Evolutionary conservation across 2,888 invertebrate genomes (phyloP).

Genomic region (Cerastis leucographa): DNA sequence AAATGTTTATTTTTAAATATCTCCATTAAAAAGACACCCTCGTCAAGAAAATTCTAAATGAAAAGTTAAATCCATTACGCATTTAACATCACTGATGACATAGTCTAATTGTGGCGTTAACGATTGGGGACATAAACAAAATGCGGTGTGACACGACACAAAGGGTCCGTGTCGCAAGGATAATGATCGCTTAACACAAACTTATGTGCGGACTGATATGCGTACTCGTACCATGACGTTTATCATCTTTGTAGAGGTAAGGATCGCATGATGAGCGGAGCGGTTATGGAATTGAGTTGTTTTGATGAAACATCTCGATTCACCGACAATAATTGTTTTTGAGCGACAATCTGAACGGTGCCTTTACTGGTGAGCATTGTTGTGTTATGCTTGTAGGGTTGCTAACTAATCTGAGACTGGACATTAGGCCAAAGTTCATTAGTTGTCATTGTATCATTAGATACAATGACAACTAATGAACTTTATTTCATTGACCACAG

Average conservation of each 20-base stretch:
- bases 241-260: constrained; percentile 7
- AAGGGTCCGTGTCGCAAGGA: neutral
- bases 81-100: neutral
- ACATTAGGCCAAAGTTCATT: no score
- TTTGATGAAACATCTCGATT: neutral
- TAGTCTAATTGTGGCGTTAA: constrained; percentile 6
- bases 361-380: neutral
- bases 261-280: neutral
- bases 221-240: neutral
- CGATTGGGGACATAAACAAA: constrained; percentile 32
- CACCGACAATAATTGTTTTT: neutral
- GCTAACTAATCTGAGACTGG: neutral
- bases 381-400: neutral
- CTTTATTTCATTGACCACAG: neutral
- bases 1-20: no score
- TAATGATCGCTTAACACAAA: constrained; percentile 38
- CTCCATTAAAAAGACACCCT: neutral
- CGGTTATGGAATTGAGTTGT: neutral
- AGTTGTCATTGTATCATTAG: no score
- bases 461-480: neutral
- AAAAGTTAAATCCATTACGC: neutral
- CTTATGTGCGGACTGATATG: constrained; percentile 26
- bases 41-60: neutral
- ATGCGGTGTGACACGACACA: constrained; percentile 15
- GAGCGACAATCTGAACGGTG: neutral